Percentiles rank a stretch among this genome's conserved stretches.
Evolutionary conservation across 2,888 invertebrate species (phyloP).

Genomic region (Steinernema hermaphroditum): DNA sequence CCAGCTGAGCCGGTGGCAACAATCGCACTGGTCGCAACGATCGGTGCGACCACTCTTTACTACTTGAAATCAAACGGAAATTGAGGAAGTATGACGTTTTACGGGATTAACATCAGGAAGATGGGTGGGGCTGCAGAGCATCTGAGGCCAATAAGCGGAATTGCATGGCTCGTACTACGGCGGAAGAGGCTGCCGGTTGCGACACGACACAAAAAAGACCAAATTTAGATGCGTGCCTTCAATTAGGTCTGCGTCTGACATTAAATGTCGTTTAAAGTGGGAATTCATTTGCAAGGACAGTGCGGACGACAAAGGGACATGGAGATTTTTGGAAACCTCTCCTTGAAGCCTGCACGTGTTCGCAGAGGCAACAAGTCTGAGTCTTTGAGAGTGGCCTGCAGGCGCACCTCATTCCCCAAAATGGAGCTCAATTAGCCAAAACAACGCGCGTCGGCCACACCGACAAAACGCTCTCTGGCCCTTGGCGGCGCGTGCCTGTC

Average conservation of each 20-base stretch:
- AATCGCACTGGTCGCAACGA: background rate
- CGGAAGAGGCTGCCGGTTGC: background rate
- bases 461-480: background rate
- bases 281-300: background rate
- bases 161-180: slow-evolving; percentile 8
- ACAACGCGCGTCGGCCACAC: slow-evolving; percentile 8
- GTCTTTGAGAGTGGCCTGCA: background rate
- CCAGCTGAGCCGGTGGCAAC: background rate
- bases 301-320: background rate
- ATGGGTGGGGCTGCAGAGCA: background rate
- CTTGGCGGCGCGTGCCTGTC: background rate
- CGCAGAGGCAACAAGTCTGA: no score
- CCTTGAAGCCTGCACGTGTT: no score
- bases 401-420: slow-evolving; percentile 10
- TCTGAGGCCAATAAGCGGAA: slow-evolving; percentile 28
- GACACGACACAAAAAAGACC: slow-evolving; percentile 10
- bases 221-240: slow-evolving; percentile 15
- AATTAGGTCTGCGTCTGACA: background rate
- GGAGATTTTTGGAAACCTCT: no score
- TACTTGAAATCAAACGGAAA: slow-evolving; percentile 19
- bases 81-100: slow-evolving; percentile 25
- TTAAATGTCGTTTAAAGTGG: background rate
- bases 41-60: background rate
- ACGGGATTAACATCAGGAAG: slow-evolving; percentile 20
- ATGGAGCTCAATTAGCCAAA: slow-evolving; percentile 17